phyloP scores from a whole-genome alignment of 2,888 invertebrate genomes.

The Neoascia interrupta region DNA sequence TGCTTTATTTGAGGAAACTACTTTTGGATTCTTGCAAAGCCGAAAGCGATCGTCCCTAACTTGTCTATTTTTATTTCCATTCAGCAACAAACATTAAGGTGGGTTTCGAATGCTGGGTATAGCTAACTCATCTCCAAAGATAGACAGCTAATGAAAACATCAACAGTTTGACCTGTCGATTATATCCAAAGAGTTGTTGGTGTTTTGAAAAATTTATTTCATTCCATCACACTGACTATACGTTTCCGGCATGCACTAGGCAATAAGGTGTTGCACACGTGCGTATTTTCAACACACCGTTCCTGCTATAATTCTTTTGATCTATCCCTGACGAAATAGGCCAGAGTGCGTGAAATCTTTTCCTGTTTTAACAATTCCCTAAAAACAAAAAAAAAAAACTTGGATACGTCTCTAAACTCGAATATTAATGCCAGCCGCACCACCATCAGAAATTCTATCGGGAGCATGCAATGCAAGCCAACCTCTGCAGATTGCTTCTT shows the following conservation, averaged over 20 bases:
- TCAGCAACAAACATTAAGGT: too few relatives aligned
- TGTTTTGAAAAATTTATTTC: constrained; percentile 28
- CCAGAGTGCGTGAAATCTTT: constrained; percentile 47
- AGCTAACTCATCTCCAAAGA: too few relatives aligned
- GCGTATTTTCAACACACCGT: constrained; percentile 44
- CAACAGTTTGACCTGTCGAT: constrained; percentile 45
- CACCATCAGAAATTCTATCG: constrained; percentile 1
- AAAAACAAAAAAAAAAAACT: constrained; percentile 19
- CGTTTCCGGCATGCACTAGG: constrained; percentile 49
- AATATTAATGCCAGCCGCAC: constrained; percentile 33
- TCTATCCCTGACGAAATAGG: constrained; percentile 55
- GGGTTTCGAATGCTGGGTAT: too few relatives aligned
- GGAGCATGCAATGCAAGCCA: neutral
- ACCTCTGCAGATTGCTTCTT: constrained; percentile 48
- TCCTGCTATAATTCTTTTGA: constrained; percentile 47
- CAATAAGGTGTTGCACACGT: too few relatives aligned
- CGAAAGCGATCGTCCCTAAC: too few relatives aligned
- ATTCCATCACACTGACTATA: neutral
- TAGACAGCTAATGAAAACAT: constrained; percentile 57
- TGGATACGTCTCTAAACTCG: constrained; percentile 11
- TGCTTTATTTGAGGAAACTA: too few relatives aligned
- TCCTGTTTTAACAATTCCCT: constrained; percentile 55
- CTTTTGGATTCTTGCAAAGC: too few relatives aligned
- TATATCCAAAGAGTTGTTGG: constrained; percentile 9
- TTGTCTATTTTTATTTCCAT: too few relatives aligned